Evolutionary conservation across 2,888 invertebrate genomes (phyloP), one percentile per base, ranked within the genome.

Genomic region (Flexamia atlantica): DNA sequence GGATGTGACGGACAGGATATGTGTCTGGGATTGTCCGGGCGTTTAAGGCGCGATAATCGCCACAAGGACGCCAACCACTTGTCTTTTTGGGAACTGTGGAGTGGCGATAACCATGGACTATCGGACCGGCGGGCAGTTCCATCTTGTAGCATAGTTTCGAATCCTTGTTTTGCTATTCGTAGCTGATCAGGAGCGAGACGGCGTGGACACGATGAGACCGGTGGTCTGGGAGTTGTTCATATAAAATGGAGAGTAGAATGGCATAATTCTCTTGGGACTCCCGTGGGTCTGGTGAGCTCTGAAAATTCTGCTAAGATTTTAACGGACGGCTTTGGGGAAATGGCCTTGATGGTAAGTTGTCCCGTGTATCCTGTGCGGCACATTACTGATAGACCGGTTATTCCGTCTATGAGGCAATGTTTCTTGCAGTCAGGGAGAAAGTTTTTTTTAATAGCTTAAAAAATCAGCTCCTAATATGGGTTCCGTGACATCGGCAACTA

Each of bases 31-130:
- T 81, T 0, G 89, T 90, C 0, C 82, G 72, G 0, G 86, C 81
- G 84, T 90, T 91, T 0, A 90, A 85, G 0, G 32, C 23, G 0
- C 90, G 84, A 83, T 90, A 91, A 85, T 88, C 90, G 4, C 90
- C 90, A 82, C 90, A 89, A 0, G 89, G 88, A 25, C 89, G 74
- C 88, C 89, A 90, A n/a, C 80, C 83, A 17, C 30, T n/a, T 68
- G 32, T n/a, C 30, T 68, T 68, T n/a, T 68, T 68, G 14, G 68
- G 68, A 3, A 36, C 68, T 36, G n/a, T 68, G 68, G 10, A 53
- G 53, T 53, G 53, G 53, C 7, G 53, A 53, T 23, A 23, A 53
- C 53, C 53, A 53, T 20, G 88, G 86, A 53, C 89, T 88, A 17
- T 85, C 85, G 0, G 89, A 89, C 0, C 88, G 88, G 7, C 88